phyloP scores from a whole-genome alignment of 2,113 vertebrate species.

The Cyanoliseus patagonus region DNA sequence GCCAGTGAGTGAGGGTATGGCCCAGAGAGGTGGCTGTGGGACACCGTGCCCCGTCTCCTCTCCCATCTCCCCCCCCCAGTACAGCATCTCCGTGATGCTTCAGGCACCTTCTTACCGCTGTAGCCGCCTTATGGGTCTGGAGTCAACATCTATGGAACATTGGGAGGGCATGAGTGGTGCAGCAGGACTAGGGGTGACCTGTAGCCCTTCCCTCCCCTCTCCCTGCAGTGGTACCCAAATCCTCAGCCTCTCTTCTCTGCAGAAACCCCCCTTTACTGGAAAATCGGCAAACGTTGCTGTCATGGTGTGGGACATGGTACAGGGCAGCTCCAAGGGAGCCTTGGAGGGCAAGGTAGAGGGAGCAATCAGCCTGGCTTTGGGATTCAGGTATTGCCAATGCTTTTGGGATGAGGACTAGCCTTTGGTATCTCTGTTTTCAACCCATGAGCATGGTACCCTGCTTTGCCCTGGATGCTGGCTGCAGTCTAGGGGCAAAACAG shows the following conservation, averaged over 20 bases:
- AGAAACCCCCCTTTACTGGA: background rate
- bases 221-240: background rate
- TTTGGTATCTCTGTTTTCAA: background rate
- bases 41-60: fast-evolving
- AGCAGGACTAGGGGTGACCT: background rate
- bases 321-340: background rate
- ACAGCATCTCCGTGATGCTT: background rate
- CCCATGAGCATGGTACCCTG: fast-evolving
- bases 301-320: fast-evolving
- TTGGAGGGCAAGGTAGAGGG: fast-evolving
- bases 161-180: background rate
- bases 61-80: too few relatives aligned
- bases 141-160: background rate
- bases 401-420: background rate
- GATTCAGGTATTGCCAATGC: background rate
- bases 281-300: background rate
- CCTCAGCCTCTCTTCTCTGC: background rate
- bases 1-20: fast-evolving
- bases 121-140: background rate
- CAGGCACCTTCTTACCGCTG: background rate
- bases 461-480: background rate
- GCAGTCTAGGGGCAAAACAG: background rate
- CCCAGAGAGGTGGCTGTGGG: background rate
- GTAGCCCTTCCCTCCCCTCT: background rate
- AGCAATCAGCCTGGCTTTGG: background rate